Evolutionary conservation across 2,113 vertebrate genomes (phyloP), one percentile per base, ranked within the genome.

Genomic region (Atlantisia rogersi): DNA sequence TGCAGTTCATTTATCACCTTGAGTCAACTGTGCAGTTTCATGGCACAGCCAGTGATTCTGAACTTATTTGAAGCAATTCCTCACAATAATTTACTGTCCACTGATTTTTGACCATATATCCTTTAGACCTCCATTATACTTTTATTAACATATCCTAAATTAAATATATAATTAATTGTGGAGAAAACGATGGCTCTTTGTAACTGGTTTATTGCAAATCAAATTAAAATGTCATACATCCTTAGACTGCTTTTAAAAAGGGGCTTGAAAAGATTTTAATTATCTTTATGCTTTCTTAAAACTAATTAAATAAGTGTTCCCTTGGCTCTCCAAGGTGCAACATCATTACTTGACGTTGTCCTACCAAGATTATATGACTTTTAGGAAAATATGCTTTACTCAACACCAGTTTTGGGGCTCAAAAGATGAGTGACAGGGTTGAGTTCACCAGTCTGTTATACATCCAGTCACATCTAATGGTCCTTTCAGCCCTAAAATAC

Each of bases 121-220:
- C 63, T 77, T 80, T 50, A 89, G 37, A 20, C 40, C 12, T 53
- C 48, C 12, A 17, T 52, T 71, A 46, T 69, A 52, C 86, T 88
- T 78, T 89, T 81, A 91, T 82, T 84, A 95, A 68, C 42, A 76
- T 18, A 39, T 60, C 76, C 55, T 77, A 70, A 90, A 59, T 74
- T 68, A 82, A 95, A 88, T 84, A 93, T 42, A 71, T 69, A 69
- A 87, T 70, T 91, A 82, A 89, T 71, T 83, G 46, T 39, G 78
- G 32, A 39, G 68, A 90, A 71, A 92, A 58, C 28, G 13, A 32
- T 35, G 31, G 52, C 11, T 63, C 32, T 78, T 94, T 53, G n/a
- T 56, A 88, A 75, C n/a, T 24, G 53, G 19, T 64, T 86, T 92
- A 84, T 40, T 86, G 71, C 48, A 90, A 65, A 83, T 40, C 40